Conservation (phyloP, 2,797 vertebrate species). For the Hypotaenidia philippensis region DNA sequence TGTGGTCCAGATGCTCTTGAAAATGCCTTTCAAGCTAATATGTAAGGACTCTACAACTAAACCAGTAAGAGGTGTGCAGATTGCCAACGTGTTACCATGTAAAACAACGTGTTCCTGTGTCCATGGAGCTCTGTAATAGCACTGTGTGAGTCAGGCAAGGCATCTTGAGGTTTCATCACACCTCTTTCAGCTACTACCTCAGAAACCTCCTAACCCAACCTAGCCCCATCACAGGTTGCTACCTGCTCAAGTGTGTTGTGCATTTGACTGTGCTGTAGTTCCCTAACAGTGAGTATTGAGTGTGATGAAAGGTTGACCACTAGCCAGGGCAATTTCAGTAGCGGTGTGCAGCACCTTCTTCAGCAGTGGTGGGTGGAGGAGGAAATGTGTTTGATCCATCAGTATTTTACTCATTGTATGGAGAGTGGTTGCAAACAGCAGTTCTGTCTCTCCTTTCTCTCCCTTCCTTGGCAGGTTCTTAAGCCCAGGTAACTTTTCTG, state of each 20-base stretch:
- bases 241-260: not conserved
- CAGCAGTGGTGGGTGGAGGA: not conserved
- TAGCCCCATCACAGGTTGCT: not conserved
- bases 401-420: accelerated
- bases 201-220: not conserved
- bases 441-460: not conserved
- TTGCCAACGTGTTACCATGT: not conserved
- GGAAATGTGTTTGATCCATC: not conserved
- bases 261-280: accelerated
- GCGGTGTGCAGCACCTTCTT: not conserved
- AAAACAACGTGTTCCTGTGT: accelerated
- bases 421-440: not conserved
- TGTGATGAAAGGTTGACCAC: not conserved
- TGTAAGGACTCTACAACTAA: accelerated
- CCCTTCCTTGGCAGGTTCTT: not conserved
- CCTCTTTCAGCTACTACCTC: accelerated
- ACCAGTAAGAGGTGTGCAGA: not conserved
- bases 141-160: not conserved
- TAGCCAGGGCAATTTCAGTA: not conserved
- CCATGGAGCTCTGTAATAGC: accelerated
- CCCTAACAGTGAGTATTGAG: not conserved
- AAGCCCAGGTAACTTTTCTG: not conserved
- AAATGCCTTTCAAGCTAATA: not conserved
- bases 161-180: not conserved
- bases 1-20: not conserved